These are phyloP conservation scores for Pseudomyrmex dendroicus DNA, from an alignment of 1,140 invertebrate species.

Conservation along the genomic window DNA sequence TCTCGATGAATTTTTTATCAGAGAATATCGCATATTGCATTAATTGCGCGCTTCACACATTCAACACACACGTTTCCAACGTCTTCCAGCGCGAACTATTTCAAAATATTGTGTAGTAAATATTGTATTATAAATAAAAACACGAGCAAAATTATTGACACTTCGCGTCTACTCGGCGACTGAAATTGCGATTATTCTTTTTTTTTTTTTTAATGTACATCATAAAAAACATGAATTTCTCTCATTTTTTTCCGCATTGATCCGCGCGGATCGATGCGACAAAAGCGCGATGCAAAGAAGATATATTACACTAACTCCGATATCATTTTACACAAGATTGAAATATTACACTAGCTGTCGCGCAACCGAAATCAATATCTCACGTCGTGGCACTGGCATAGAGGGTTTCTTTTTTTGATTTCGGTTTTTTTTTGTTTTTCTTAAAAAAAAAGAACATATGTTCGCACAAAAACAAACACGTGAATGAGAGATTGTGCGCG, in stretches of 20 bases:
- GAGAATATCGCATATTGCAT: neutral
- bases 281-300: neutral
- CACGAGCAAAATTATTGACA: no score
- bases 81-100: no score
- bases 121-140: no score
- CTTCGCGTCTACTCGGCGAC: no score
- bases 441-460: slow-evolving; percentile 38
- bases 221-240: neutral
- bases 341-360: slow-evolving; percentile 50
- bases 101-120: no score
- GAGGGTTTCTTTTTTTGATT: neutral
- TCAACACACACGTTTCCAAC: no score
- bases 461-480: slow-evolving; percentile 40
- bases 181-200: no score
- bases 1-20: neutral
- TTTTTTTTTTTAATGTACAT: neutral
- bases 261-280: neutral
- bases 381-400: slow-evolving; percentile 28
- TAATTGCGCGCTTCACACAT: no score
- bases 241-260: neutral
- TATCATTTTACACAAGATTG: slow-evolving; percentile 48
- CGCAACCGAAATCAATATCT: slow-evolving; percentile 48
- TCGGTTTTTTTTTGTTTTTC: no score
- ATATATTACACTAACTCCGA: slow-evolving; percentile 30
- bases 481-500: slow-evolving; percentile 35